Conservation (phyloP, 2,888 invertebrate genomes). For the Dolichopus griseipennis region DNA sequence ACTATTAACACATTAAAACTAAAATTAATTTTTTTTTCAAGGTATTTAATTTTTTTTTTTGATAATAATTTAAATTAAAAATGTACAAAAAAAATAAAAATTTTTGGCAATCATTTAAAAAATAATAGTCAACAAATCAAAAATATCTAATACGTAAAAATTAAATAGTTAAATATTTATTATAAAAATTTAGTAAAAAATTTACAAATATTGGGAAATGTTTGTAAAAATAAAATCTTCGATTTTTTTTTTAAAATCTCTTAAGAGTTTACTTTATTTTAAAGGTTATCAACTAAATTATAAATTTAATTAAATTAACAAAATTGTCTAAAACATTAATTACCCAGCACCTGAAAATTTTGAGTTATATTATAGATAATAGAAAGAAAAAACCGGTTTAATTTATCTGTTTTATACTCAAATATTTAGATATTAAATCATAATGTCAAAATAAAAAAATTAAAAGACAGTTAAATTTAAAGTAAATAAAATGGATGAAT, state of each 20-base stretch:
- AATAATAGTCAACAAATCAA: too few relatives aligned
- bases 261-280: not conserved
- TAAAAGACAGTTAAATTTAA: not conserved
- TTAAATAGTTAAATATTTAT: too few relatives aligned
- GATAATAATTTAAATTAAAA: not conserved
- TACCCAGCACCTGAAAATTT: not conserved
- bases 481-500: not conserved
- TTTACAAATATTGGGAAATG: too few relatives aligned
- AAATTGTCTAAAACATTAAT: not conserved
- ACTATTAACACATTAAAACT: not conserved
- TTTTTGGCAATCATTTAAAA: not conserved
- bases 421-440: constrained; percentile 1
- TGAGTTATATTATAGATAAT: not conserved
- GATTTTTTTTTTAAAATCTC: too few relatives aligned
- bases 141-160: too few relatives aligned
- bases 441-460: not conserved
- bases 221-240: too few relatives aligned
- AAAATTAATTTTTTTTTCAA: not conserved
- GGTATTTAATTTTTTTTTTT: not conserved
- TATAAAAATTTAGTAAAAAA: too few relatives aligned
- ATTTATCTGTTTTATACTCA: not conserved
- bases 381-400: not conserved
- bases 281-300: not conserved
- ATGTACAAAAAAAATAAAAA: not conserved
- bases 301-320: not conserved